Evolutionary conservation across 1,140 invertebrate species (phyloP).

Genomic region (Hycleus phaleratus): DNA sequence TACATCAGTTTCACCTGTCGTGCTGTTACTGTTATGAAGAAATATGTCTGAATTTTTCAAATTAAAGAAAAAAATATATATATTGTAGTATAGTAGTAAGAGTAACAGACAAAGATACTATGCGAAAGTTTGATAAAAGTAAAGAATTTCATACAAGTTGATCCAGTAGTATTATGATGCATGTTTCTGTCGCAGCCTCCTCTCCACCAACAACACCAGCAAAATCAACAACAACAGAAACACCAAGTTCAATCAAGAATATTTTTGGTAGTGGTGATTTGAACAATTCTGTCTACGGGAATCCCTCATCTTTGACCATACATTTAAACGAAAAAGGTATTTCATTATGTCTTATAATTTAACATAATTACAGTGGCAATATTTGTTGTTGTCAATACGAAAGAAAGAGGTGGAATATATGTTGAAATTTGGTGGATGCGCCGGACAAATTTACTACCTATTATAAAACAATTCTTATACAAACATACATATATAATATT

Average conservation of each 20-base stretch:
- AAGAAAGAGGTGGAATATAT: neutral
- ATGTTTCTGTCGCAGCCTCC: constrained; percentile 47
- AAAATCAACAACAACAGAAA: constrained; percentile 48
- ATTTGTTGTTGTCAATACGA: constrained; percentile 8
- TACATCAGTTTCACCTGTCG: too few relatives aligned
- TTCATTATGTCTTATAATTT: neutral
- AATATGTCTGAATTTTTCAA: too few relatives aligned
- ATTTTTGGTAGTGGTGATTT: constrained; percentile 44
- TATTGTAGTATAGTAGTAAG: too few relatives aligned
- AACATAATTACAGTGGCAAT: constrained; percentile 9
- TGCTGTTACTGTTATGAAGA: too few relatives aligned
- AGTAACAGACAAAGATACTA: too few relatives aligned
- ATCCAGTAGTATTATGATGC: constrained; percentile 23
- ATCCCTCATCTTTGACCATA: constrained; percentile 51
- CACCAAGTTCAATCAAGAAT: constrained; percentile 43
- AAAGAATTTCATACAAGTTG: neutral
- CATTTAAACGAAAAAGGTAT: constrained; percentile 46
- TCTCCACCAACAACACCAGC: constrained; percentile 50
- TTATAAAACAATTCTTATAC: too few relatives aligned
- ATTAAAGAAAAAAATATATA: too few relatives aligned
- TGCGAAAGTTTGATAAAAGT: too few relatives aligned
- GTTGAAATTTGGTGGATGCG: neutral
- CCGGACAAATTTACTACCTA: too few relatives aligned
- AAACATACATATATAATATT: too few relatives aligned
- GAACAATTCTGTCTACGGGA: constrained; percentile 53